A percentile compares a stretch with the other conserved stretches of the same genome.
Conservation (phyloP, 2,888 invertebrate species). For the Meta bourneti region DNA sequence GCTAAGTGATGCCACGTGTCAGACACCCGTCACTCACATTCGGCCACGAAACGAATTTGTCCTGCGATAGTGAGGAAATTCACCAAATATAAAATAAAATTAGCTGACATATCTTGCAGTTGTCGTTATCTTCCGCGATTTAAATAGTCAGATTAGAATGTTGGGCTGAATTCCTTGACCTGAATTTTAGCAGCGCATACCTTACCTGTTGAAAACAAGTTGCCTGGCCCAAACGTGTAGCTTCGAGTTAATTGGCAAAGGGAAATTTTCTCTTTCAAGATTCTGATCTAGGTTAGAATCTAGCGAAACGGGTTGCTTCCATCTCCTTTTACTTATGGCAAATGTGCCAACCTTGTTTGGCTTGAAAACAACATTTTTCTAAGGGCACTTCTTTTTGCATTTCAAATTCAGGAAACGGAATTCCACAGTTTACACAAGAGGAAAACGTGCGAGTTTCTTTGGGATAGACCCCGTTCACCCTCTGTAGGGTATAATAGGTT, state of each 20-base stretch:
- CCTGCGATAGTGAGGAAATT: no score
- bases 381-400: constrained; percentile 1
- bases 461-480: no score
- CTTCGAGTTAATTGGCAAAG: constrained; percentile 34
- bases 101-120: background rate
- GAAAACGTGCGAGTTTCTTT: no score
- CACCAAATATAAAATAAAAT: background rate
- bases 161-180: constrained; percentile 62
- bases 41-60: no score
- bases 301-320: constrained; percentile 39
- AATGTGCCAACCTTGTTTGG: constrained; percentile 30
- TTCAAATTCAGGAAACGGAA: background rate
- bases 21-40: no score
- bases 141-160: constrained; percentile 38
- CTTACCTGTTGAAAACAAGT: constrained; percentile 39
- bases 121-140: constrained; percentile 16
- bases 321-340: constrained; percentile 24
- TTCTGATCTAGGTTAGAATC: constrained; percentile 59
- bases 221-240: constrained; percentile 17
- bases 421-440: background rate
- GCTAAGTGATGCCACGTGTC: no score
- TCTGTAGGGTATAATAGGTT: no score
- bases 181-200: constrained; percentile 26
- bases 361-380: constrained; percentile 24
- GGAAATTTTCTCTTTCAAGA: constrained; percentile 45